A percentile compares a stretch with the other conserved stretches of the same genome.
Conservation (phyloP, 2,888 invertebrate genomes). For the Orchesellides sinensis region DNA sequence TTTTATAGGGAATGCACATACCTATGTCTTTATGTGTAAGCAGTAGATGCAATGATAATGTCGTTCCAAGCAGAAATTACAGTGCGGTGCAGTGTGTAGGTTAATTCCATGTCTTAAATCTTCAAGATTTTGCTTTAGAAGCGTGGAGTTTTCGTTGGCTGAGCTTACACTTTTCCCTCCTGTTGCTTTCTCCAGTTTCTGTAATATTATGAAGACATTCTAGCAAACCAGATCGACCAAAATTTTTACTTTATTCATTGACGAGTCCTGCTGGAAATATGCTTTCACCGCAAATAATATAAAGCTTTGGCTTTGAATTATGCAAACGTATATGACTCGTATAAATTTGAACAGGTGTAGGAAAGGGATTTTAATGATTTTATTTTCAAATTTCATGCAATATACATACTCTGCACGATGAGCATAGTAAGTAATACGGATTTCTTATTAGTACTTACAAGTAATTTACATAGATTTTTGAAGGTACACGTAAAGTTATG, state of each 20-base stretch:
- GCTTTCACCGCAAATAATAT: no score
- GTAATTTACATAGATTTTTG: slow-evolving; percentile 44
- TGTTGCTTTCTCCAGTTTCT: slow-evolving; percentile 43
- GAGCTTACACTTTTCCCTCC: slow-evolving; percentile 28
- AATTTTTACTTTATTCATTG: not conserved
- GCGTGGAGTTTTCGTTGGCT: not conserved
- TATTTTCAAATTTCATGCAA: not conserved
- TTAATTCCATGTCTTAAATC: slow-evolving; percentile 47
- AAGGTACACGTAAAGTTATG: slow-evolving; percentile 59
- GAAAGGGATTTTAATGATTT: not conserved
- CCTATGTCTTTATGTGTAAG: not conserved
- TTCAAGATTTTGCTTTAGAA: slow-evolving; percentile 30
- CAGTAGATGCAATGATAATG: not conserved
- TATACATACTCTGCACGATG: not conserved
- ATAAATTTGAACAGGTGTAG: no score
- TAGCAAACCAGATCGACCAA: not conserved
- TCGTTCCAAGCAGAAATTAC: slow-evolving; percentile 17
- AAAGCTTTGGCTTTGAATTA: not conserved
- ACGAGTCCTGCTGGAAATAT: no score
- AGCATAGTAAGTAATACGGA: slow-evolving; percentile 2
- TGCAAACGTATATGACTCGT: not conserved
- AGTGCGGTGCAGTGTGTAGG: slow-evolving; percentile 21
- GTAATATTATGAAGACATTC: no score
- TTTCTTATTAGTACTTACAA: slow-evolving; percentile 31
- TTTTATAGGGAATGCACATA: not conserved